phyloP scores from a whole-genome alignment of 2,888 invertebrate genomes.

The Noctua comes region DNA sequence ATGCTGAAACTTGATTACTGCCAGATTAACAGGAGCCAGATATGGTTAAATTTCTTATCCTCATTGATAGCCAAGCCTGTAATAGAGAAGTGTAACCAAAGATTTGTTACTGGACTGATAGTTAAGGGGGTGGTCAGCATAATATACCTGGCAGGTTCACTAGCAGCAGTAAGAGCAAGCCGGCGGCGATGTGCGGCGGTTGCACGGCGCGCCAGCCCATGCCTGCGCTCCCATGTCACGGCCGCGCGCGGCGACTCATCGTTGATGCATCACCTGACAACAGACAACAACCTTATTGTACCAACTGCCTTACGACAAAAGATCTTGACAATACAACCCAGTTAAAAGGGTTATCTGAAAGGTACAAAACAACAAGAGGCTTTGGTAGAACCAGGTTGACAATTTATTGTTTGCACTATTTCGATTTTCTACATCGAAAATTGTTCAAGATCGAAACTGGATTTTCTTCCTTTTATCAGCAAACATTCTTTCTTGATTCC shows the following conservation, averaged over 20 bases:
- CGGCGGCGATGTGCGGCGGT: constrained; percentile 92
- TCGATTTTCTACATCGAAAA: not conserved
- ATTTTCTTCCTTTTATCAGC: not conserved
- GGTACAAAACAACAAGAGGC: not conserved
- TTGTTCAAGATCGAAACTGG: not conserved
- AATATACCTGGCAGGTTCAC: constrained; percentile 85
- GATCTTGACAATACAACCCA: not conserved
- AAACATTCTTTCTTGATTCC: not conserved
- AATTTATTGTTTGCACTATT: not conserved
- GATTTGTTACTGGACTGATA: not conserved
- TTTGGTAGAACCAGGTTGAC: not conserved
- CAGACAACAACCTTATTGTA: constrained; percentile 10
- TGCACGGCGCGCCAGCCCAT: constrained; percentile 97
- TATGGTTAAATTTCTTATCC: constrained; percentile 26
- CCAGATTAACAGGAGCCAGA: not conserved
- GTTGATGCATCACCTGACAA: constrained; percentile 91
- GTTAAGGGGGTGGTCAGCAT: not conserved
- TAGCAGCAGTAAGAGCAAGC: constrained; percentile 90
- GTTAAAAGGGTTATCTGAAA: not conserved
- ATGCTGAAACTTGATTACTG: not conserved
- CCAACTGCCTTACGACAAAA: not conserved
- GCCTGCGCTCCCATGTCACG: constrained; percentile 96
- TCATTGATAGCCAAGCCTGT: constrained; percentile 2
- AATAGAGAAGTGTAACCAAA: constrained; percentile 1
- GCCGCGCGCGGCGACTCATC: constrained; percentile 94